phyloP scores from a whole-genome alignment of 2,888 invertebrate genomes.

The Psylliodes chrysocephalus region DNA sequence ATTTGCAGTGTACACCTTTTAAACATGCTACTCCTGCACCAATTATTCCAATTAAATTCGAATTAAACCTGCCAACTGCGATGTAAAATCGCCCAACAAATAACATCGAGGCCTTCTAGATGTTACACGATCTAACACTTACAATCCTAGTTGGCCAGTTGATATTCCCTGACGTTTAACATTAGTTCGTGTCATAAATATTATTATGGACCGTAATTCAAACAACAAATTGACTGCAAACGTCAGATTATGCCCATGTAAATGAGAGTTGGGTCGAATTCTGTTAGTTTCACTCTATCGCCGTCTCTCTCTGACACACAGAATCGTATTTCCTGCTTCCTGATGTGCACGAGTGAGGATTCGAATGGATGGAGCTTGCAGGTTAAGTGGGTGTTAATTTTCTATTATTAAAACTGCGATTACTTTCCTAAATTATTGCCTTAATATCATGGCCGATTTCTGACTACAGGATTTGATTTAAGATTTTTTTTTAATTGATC shows the following conservation, averaged over 20 bases:
- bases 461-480: no score
- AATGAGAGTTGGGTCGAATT: conserved; percentile 46
- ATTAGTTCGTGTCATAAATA: conserved; percentile 50
- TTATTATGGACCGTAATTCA: conserved; percentile 46
- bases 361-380: not conserved
- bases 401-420: not conserved
- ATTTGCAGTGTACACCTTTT: conserved; percentile 20
- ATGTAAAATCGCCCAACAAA: conserved; percentile 38
- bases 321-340: not conserved
- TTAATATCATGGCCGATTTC: no score
- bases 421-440: no score
- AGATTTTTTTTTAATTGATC: no score
- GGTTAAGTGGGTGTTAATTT: conserved; percentile 12
- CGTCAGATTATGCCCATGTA: conserved; percentile 50
- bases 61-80: conserved; percentile 38
- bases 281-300: not conserved
- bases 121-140: conserved; percentile 52
- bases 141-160: conserved; percentile 47
- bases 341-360: conserved; percentile 1
- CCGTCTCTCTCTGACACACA: conserved; percentile 5
- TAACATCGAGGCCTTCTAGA: conserved; percentile 45
- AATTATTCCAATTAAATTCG: conserved; percentile 40
- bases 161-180: conserved; percentile 48
- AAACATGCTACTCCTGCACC: conserved; percentile 27
- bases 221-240: conserved; percentile 49